Percentiles rank a stretch among this genome's conserved stretches.
Evolutionary conservation across 2,113 vertebrate genomes (phyloP).

Genomic region (Esox niger): DNA sequence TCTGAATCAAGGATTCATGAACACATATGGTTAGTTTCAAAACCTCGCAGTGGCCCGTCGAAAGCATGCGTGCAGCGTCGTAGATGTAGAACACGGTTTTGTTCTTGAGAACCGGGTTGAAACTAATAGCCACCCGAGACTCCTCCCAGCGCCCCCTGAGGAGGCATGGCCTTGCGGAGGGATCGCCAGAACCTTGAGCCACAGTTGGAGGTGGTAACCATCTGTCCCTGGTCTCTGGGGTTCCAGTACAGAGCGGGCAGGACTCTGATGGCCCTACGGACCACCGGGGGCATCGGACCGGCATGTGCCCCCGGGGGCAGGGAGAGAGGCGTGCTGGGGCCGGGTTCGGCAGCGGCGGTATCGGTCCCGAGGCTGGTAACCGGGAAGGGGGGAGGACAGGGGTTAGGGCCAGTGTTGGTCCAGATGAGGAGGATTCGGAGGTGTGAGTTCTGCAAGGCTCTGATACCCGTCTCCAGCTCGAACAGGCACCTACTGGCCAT

Average conservation of each 20-base stretch:
- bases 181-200: constrained; percentile 76
- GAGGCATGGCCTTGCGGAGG: constrained; percentile 77
- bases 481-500: constrained; percentile 72
- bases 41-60: no score
- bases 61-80: no score
- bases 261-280: constrained; percentile 78
- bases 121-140: no score
- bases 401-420: background rate
- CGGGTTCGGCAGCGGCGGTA: background rate
- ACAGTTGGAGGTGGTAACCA: constrained; percentile 24
- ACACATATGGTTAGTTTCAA: no score
- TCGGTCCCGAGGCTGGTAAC: background rate
- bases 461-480: constrained; percentile 83
- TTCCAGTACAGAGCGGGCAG: constrained; percentile 76
- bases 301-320: constrained; percentile 58
- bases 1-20: no score
- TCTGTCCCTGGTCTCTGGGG: constrained; percentile 45
- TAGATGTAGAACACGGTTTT: no score
- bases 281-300: constrained; percentile 69
- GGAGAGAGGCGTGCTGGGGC: constrained; percentile 55
- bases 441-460: constrained; percentile 63
- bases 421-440: constrained; percentile 73
- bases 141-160: background rate
- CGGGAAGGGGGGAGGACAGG: background rate
- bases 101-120: no score